Conservation (phyloP, 2,797 vertebrate species). For the Platalea minor region DNA sequence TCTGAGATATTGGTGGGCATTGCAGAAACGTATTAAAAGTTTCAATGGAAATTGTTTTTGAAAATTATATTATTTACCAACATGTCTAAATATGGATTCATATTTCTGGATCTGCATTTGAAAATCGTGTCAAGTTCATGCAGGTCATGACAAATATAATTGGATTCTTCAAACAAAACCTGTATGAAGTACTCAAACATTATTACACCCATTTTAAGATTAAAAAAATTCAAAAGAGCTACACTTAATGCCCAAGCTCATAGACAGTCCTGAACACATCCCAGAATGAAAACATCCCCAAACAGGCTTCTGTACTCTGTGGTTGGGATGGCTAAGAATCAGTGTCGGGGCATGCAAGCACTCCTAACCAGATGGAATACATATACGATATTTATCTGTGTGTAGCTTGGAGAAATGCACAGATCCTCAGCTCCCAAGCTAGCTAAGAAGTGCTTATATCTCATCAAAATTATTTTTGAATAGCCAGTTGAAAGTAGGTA, state of each 20-base stretch:
- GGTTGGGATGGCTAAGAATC: neutral
- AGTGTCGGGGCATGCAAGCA: neutral
- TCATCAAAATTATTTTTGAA: neutral
- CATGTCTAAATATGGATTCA: neutral
- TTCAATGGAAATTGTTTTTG: neutral
- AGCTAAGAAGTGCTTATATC: neutral
- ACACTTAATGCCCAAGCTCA: neutral
- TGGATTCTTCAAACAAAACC: neutral
- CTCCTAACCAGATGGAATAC: neutral
- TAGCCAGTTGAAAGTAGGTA: neutral
- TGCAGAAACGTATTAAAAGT: neutral
- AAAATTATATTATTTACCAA: neutral
- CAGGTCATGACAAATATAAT: neutral
- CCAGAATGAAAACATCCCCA: neutral
- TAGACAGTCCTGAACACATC: neutral
- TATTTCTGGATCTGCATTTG: neutral
- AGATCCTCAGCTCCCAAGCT: neutral
- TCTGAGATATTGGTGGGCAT: neutral
- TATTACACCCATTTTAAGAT: neutral
- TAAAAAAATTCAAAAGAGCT: neutral
- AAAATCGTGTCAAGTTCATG: neutral
- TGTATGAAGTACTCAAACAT: neutral
- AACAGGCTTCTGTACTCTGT: neutral
- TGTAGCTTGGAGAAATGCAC: neutral
- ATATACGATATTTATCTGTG: neutral